Evolutionary conservation across 2,888 invertebrate genomes (phyloP).

Genomic region (Cheilosia grossa): DNA sequence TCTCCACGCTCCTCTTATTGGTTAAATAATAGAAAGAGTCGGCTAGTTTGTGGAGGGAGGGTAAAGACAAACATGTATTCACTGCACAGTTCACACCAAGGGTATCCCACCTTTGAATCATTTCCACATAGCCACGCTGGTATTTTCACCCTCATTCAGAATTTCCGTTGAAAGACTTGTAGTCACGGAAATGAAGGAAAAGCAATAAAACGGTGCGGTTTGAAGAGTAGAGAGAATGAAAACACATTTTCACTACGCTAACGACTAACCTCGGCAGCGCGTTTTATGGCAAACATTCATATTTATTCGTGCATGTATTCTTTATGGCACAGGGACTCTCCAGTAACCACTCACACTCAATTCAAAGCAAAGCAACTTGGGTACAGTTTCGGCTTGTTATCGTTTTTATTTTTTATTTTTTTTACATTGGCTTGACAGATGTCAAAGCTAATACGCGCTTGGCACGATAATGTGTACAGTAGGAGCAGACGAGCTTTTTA

Average conservation of each 20-base stretch:
- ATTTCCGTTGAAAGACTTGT: conserved; percentile 32
- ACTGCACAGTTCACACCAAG: conserved; percentile 2
- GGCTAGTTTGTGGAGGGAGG: conserved; percentile 15
- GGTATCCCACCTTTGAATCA: conserved; percentile 45
- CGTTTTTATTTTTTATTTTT: conserved; percentile 13
- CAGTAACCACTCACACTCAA: too few species aligned
- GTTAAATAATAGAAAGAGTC: conserved; percentile 32
- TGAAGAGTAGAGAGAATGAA: conserved; percentile 4
- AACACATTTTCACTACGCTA: conserved; percentile 40
- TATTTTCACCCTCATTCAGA: conserved; percentile 44
- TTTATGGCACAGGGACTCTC: conserved; percentile 25
- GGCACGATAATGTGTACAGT: not conserved
- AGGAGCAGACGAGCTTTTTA: not conserved
- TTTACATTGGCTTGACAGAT: conserved; percentile 47
- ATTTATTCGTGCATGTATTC: conserved; percentile 21
- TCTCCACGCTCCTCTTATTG: not conserved
- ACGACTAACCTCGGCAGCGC: conserved; percentile 11
- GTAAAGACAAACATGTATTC: not conserved
- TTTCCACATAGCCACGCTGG: conserved; percentile 34
- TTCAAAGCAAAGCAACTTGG: conserved; percentile 17
- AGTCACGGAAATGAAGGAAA: conserved; percentile 27
- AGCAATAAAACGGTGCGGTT: conserved; percentile 12
- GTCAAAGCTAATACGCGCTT: conserved; percentile 32
- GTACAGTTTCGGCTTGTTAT: conserved; percentile 64
- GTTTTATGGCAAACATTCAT: conserved; percentile 37